These are phyloP conservation scores for Hylaeus volcanicus DNA, from an alignment of 1,140 invertebrate genomes.

Conservation along the genomic window DNA sequence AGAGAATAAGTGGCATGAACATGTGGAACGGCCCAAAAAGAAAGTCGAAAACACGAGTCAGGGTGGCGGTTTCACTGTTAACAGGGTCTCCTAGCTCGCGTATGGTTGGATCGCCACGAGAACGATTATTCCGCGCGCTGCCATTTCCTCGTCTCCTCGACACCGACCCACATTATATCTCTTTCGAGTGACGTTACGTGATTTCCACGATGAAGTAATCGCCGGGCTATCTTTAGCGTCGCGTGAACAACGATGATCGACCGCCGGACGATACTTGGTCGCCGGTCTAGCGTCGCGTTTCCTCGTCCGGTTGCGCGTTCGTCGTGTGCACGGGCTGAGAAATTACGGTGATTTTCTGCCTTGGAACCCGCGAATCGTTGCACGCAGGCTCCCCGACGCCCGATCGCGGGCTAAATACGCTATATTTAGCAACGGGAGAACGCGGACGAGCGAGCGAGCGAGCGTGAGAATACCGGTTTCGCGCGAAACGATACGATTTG, in stretches of 20 bases:
- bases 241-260: conserved; percentile 28
- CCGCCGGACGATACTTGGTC: conserved; percentile 2
- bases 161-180: conserved; percentile 48
- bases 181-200: conserved; percentile 49
- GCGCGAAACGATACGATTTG: conserved; percentile 41
- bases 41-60: no score
- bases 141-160: conserved; percentile 42
- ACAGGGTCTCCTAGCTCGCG: neutral
- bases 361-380: neutral
- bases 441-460: conserved; percentile 4
- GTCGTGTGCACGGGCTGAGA: neutral
- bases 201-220: conserved; percentile 54
- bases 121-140: conserved; percentile 21
- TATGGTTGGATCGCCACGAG: neutral
- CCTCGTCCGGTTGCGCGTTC: neutral
- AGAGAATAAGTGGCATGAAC: no score
- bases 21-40: no score
- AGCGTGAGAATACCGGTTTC: conserved; percentile 46
- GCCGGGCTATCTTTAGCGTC: conserved; percentile 41
- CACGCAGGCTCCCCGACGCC: neutral
- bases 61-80: no score
- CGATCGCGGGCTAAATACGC: conserved; percentile 16
- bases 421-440: conserved; percentile 32
- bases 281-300: neutral
- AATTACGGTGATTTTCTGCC: neutral